These are phyloP conservation scores for Psittacula echo DNA, from an alignment of 2,797 vertebrate genomes.

Conservation along the genomic window DNA sequence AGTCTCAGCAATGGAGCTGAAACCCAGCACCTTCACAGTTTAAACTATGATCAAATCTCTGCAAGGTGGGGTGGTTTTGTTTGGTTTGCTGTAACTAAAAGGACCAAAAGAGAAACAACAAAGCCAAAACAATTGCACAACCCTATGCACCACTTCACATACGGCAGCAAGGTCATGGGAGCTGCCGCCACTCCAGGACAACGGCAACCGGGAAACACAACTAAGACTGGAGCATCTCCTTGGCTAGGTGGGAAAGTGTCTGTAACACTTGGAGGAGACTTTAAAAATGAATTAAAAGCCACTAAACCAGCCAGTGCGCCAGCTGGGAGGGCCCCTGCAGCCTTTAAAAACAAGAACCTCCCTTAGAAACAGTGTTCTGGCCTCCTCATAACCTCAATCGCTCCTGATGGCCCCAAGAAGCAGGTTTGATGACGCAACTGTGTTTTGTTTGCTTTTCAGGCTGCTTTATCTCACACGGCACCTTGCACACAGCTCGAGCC, in stretches of 20 bases:
- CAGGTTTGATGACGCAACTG: not conserved
- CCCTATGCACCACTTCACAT: fast-evolving
- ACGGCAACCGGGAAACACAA: not conserved
- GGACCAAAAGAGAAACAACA: not conserved
- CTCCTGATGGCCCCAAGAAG: not conserved
- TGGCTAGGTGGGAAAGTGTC: not conserved
- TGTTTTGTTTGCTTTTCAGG: conserved; percentile 7
- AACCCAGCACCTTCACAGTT: not conserved
- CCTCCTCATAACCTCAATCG: conserved; percentile 46
- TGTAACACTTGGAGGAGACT: not conserved
- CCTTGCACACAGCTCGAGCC: not conserved
- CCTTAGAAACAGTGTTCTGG: not conserved
- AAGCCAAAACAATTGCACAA: not conserved
- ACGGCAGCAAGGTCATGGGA: not conserved
- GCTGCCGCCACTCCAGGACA: not conserved
- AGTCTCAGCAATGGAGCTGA: not conserved
- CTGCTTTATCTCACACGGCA: conserved; percentile 12
- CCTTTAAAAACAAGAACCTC: conserved; percentile 35
- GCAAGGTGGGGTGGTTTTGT: not conserved
- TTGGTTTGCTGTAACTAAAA: not conserved
- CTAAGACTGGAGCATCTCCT: not conserved
- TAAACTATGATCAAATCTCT: not conserved
- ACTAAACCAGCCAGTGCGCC: not conserved
- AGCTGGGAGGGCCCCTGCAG: not conserved
- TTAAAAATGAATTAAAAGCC: not conserved